Base-by-base conservation (phyloP, 2,888 invertebrate species). In the Agrochola lychnidis region DNA sequence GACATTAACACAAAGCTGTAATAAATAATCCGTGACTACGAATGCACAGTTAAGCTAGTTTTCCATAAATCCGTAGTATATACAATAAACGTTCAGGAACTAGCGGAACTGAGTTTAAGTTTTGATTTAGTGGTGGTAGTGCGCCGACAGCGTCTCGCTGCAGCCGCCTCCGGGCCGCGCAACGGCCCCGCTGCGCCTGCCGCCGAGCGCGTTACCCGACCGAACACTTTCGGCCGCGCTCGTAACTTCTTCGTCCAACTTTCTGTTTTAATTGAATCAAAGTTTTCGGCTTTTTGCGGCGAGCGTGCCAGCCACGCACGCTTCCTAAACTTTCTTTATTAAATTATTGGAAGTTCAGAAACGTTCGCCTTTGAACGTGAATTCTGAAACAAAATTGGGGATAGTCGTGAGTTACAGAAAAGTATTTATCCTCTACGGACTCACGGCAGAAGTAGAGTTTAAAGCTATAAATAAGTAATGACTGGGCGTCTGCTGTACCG, bases 211-310 rank as follows among this genome's bases (percentile, higher is more conserved):
- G 84, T 82, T 87, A 80, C 87, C 88, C 87, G 89, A 85, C 88
- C 83, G 89, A 90, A 91, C 91, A 90, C 90, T 92, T 92, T 91
- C 90, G 90, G 89, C 90, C 90, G 91, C 90, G 90, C 92, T 92
- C 91, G 90, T 93, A 95, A 96, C 94, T 95, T 96, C 95, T 96
- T 94, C 93, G 89, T 91, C 91, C 91, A 95, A 96, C 94, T 96
- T 96, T 94, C 92, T 93, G 95, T 95, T 96, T 95, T 96, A 96
- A 96, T 96, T 96, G 96, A 96, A 96, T 96, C 95, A 95, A 95
- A 96, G 96, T 96, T 96, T 95, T 96, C 94, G 95, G 96, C 95
- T 96, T 96, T 96, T 96, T 96, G 96, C 93, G 96, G 96, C 94
- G 92, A 95, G 94, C 95, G 93, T 94, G 94, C 94, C 95, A 95